Evolutionary conservation across 2,888 invertebrate genomes (phyloP), one percentile per base, ranked within the genome.

Genomic region (Coenonympha glycerion): DNA sequence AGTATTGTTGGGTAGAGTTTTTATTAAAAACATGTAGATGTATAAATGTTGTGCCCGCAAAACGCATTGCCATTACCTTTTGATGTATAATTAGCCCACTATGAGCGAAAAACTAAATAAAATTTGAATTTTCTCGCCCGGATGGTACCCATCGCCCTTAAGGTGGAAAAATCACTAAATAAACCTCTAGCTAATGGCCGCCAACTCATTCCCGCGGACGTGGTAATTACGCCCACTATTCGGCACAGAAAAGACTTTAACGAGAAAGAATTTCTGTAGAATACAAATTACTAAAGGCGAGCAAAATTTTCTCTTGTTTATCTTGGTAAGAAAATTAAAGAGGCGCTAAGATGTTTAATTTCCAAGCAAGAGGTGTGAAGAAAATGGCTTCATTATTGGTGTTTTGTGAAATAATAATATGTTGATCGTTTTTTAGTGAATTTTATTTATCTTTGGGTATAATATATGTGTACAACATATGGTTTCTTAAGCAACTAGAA

Each of bases 241-340:
- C 47, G 53, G 44, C 49, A 34, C 48, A 48, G 52, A 33, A 53
- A 51, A 46, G 50, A 53, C 55, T 56, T 53, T 56, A 57, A 57
- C 53, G 55, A 56, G 57, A 47, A 45, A 37, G 55, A 59, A 56
- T 56, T 60, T 57, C 52, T 34, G 41, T 49, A 56, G 59, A 59
- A 62, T 59, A 52, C 57, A 56, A 62, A 57, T 61, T 53, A 56
- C 53, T 56, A 47, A 50, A 56, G 49, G 52, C 50, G 42, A 54
- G 47, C 51, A 53, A 57, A 59, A 59, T 55, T 49, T 58, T 57
- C 49, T 54, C 56, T 61, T 58, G 53, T 53, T 55, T 58, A 59
- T 53, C 54, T 55, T 48, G 34, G 44, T 44, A 31, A 15, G 19
- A 45, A 45, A 21, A 34, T 45, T 45, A 45, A 45, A 30, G 28